Evolutionary conservation across 2,113 vertebrate genomes (phyloP).

Genomic region (Psittacula cyanocephala): DNA sequence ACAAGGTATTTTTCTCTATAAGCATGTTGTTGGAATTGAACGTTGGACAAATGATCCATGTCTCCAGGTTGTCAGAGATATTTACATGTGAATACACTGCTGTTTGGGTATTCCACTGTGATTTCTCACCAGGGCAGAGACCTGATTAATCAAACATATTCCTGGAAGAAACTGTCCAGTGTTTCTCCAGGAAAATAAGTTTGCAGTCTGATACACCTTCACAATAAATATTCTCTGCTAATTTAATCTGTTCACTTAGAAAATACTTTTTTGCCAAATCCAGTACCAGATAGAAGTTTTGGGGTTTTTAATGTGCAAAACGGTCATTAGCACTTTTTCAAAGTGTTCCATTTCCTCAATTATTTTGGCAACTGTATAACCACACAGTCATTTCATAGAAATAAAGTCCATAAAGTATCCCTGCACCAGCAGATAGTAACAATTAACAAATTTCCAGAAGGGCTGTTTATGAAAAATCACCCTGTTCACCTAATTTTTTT

Average conservation of each 20-base stretch:
- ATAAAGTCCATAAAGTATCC: neutral
- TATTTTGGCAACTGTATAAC: neutral
- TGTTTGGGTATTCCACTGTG: constrained; percentile 19
- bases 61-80: constrained; percentile 43
- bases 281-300: neutral
- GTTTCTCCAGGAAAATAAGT: neutral
- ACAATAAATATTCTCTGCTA: neutral
- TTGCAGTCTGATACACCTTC: neutral
- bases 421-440: neutral
- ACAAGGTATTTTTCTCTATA: neutral
- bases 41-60: neutral
- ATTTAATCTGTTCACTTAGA: neutral
- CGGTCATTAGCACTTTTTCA: neutral
- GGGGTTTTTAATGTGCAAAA: neutral
- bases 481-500: neutral
- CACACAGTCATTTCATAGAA: neutral
- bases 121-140: neutral
- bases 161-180: neutral
- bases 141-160: constrained; percentile 42
- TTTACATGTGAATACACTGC: constrained; percentile 25
- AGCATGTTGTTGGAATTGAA: neutral
- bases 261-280: neutral
- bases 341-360: neutral
- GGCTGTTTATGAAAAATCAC: neutral
- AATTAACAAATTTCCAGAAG: neutral